Base-by-base conservation (phyloP, 1,140 invertebrate genomes). In the Drosophila parvula region DNA sequence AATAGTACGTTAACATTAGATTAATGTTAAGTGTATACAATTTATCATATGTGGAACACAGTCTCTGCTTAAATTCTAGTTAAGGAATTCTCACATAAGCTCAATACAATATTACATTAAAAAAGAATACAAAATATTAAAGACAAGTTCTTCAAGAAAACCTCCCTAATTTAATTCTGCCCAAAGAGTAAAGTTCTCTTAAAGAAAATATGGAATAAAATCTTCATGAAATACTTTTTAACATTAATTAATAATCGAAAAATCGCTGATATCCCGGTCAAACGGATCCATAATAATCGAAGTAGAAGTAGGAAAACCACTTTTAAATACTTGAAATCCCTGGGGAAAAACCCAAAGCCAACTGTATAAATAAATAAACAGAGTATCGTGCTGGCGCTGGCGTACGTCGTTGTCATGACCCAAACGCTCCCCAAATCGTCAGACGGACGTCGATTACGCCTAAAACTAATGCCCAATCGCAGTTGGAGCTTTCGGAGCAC, bases 381-480 rank as follows among this genome's bases (percentile, higher is more conserved):
- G 12, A 30, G 30, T 51, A 36, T 43, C 7, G 57, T 43, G 38
- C 56, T 60, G 48, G n/a, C 36, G 28, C 18, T 60, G 48, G 48
- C 34, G 34, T 30, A 36, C 32, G 32, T 53, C 14, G 32, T 36
- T 36, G 38, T 27, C 44, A 57, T 68, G 50, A 51, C 47, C 45
- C 53, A 59, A 71, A 38, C 43, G 64, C 43, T 60, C 16, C 43
- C 59, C 18, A 41, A 47, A 74, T 44, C 57, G 69, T 38, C 48
- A 44, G 69, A 61, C 74, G 41, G 56, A 51, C 50, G 38, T 45
- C 55, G 38, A 76, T 75, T 64, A 56, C 51, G 59, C n/a, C 34
- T 65, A 41, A 65, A 64, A 56, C 50, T 67, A 71, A 71, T 71
- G 43, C 68, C 67, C 30, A 71, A 71, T 48, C 36, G 65, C 18